Evolutionary conservation across 2,888 invertebrate genomes (phyloP), one percentile per base, ranked within the genome.

Genomic region (Antheraea yamamai): DNA sequence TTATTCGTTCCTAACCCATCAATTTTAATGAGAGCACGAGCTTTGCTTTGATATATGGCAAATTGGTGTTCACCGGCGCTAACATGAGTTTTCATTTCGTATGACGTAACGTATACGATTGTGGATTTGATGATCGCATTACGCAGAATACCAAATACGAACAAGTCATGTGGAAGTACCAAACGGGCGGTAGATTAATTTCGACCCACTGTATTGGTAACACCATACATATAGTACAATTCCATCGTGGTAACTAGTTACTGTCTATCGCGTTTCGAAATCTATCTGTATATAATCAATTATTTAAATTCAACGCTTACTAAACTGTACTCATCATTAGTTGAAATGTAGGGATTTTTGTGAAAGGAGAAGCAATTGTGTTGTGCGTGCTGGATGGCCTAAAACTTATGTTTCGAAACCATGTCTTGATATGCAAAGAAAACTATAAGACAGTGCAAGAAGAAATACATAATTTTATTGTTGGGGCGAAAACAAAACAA

Each of bases 41-140:
- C 68, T 73, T 74, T 64, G 70, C 71, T 68, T 76, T 75, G 77
- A 78, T 78, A 78, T 78, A 78, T 78, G 72, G 77, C 78, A 74
- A 76, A 79, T 78, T 77, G 77, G 76, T 73, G 75, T 77, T 77
- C 77, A 76, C 75, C 74, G 68, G 61, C n/a, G 72, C 52, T 39
- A 70, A 74, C 74, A 77, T 78, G 77, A 75, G 77, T 79, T 77
- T 76, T 73, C 79, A 79, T 79, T 76, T 75, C 52, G 66, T 64
- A 73, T 77, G 77, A 76, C 76, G 76, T 64, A 72, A 74, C 73
- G 76, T 74, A 75, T 75, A 35, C 70, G 77, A 75, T 77, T 77
- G 76, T 77, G 76, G 76, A 66, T 72, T 52, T 68, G 64, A 30
- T 71, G 52, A 75, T 75, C 73, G 47, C 26, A 75, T 71, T 72